Evolutionary conservation across 2,113 vertebrate species (phyloP).

Genomic region (Okapia johnstoni): DNA sequence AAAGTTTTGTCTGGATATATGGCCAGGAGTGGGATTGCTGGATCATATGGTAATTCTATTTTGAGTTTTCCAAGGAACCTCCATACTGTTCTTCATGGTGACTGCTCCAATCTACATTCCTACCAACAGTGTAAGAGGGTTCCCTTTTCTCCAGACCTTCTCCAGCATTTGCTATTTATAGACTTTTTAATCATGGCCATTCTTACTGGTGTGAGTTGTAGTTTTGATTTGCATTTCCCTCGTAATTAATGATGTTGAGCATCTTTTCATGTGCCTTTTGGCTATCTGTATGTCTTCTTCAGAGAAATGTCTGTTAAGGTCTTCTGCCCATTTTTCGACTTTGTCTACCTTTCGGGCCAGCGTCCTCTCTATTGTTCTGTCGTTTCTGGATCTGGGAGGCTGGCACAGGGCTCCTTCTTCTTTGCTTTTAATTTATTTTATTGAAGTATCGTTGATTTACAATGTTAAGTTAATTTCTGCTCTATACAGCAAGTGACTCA

Average conservation of each 20-base stretch:
- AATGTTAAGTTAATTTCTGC: neutral
- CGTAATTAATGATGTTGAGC: neutral
- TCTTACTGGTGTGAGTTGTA: neutral
- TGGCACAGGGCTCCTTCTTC: neutral
- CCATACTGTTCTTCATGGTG: neutral
- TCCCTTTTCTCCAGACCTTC: neutral
- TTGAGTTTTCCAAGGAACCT: neutral
- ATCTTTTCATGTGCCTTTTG: neutral
- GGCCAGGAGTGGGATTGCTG: neutral
- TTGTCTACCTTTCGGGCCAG: neutral
- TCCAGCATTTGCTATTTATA: neutral
- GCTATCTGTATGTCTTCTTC: neutral
- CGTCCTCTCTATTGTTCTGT: rapidly evolving
- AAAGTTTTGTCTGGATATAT: neutral
- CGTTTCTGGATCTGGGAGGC: neutral
- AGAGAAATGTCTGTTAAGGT: neutral
- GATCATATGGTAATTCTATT: neutral
- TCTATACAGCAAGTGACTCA: neutral
- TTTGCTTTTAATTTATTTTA: neutral
- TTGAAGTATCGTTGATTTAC: neutral
- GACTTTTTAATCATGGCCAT: neutral
- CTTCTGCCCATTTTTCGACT: neutral
- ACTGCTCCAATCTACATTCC: neutral
- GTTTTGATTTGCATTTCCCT: neutral
- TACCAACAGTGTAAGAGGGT: neutral